Percentiles rank a stretch among this genome's conserved stretches.
phyloP scores from a whole-genome alignment of 2,888 invertebrate species.

The Drosophila antonietae region DNA sequence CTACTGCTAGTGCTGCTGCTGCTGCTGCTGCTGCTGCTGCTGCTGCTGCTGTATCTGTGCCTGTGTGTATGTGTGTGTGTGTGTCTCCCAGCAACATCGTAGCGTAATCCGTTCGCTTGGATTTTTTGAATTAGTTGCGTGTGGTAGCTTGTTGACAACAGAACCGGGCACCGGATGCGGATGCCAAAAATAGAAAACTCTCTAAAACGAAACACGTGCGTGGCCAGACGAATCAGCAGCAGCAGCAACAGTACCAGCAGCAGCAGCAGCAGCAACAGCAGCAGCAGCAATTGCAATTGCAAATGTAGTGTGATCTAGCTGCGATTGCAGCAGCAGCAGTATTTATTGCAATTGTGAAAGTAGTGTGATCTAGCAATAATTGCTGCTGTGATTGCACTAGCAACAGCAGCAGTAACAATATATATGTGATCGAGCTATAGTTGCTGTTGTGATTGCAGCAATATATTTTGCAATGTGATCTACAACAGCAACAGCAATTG shows the following conservation, averaged over 20 bases:
- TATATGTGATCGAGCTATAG: background rate
- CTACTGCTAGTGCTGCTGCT: background rate
- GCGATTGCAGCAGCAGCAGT: background rate
- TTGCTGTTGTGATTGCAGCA: background rate
- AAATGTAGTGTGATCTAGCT: background rate
- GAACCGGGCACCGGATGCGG: slow-evolving; percentile 82
- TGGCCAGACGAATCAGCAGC: slow-evolving; percentile 14
- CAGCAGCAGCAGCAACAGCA: background rate
- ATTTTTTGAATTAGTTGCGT: slow-evolving; percentile 82
- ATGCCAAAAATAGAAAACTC: slow-evolving; percentile 46
- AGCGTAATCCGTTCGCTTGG: slow-evolving; percentile 81
- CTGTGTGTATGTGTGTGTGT: background rate
- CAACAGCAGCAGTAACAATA: slow-evolving; percentile 2
- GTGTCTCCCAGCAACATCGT: slow-evolving; percentile 30
- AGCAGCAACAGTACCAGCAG: slow-evolving; percentile 6
- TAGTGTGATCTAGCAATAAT: background rate
- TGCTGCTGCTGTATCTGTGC: background rate
- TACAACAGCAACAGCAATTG: background rate
- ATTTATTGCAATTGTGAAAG: background rate
- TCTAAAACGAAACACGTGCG: slow-evolving; percentile 53
- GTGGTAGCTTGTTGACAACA: slow-evolving; percentile 82
- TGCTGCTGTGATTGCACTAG: background rate
- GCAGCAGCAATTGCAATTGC: background rate
- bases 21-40: too few species aligned
- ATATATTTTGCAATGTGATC: background rate